Percentiles rank a stretch among this genome's conserved stretches.
Conservation (phyloP, 2,113 vertebrate genomes). For the Caretta caretta region DNA sequence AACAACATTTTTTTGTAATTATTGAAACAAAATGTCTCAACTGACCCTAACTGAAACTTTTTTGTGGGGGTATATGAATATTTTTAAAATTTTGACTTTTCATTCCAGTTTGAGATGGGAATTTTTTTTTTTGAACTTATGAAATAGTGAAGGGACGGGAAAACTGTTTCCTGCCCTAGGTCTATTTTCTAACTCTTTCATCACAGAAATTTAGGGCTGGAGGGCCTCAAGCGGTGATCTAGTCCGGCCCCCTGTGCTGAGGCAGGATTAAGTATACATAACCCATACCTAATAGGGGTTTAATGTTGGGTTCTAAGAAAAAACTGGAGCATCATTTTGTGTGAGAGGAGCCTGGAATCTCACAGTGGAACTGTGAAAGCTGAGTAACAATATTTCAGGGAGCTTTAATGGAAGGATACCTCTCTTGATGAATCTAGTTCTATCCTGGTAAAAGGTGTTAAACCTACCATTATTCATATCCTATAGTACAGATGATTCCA, state of each 20-base stretch:
- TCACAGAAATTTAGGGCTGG: too few relatives aligned
- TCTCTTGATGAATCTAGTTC: neutral
- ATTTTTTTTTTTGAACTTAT: neutral
- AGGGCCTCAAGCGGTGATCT: too few relatives aligned
- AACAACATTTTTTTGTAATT: neutral
- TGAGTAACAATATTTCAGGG: neutral
- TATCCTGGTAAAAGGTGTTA: neutral
- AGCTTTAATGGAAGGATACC: neutral
- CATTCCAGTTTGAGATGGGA: neutral
- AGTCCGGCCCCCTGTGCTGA: neutral
- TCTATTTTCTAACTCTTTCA: too few relatives aligned
- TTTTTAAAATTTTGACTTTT: neutral
- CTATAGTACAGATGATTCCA: neutral
- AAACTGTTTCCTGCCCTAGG: too few relatives aligned
- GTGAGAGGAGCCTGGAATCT: neutral
- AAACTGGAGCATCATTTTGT: neutral
- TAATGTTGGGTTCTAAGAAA: neutral
- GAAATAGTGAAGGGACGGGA: too few relatives aligned
- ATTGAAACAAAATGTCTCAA: too few relatives aligned
- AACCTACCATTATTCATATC: slow-evolving; percentile 10
- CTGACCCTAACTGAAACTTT: neutral
- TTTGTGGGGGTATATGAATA: neutral
- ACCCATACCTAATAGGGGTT: neutral
- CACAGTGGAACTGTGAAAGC: neutral
- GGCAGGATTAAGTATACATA: neutral